Conservation (phyloP, 2,888 invertebrate genomes). For the Meganola albula region DNA sequence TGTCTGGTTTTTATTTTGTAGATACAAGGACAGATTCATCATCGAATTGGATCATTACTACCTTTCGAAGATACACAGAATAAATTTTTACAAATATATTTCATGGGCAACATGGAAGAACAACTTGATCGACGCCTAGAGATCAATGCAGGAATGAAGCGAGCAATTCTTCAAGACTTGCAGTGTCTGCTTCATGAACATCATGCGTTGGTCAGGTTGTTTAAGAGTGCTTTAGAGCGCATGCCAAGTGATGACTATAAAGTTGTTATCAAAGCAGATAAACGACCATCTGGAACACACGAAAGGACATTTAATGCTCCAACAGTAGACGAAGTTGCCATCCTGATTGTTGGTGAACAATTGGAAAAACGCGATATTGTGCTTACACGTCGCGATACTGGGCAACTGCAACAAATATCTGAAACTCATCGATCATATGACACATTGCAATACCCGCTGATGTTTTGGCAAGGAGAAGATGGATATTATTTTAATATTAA, state of each 20-base stretch:
- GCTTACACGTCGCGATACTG: slow-evolving; percentile 12
- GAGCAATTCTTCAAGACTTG: slow-evolving; percentile 31
- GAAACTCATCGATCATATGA: slow-evolving; percentile 33
- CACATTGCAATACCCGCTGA: slow-evolving; percentile 30
- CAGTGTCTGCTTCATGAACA: slow-evolving; percentile 26
- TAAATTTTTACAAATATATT: slow-evolving; percentile 30
- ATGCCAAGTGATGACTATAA: slow-evolving; percentile 35
- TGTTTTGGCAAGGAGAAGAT: slow-evolving; percentile 31
- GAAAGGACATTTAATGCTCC: slow-evolving; percentile 26
- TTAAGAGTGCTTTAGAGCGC: slow-evolving; percentile 24
- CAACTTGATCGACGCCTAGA: slow-evolving; percentile 28
- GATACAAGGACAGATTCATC: slow-evolving; percentile 28
- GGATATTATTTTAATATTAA: slow-evolving; percentile 26
- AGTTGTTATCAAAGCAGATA: slow-evolving; percentile 32
- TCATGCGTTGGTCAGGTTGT: slow-evolving; percentile 25
- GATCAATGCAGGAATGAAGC: slow-evolving; percentile 16
- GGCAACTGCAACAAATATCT: slow-evolving; percentile 10
- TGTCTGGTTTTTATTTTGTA: slow-evolving; percentile 11
- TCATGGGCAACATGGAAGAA: slow-evolving; percentile 29
- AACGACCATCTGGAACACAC: slow-evolving; percentile 26
- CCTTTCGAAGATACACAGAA: slow-evolving; percentile 26
- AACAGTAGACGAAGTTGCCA: slow-evolving; percentile 31
- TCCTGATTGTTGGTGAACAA: slow-evolving; percentile 27
- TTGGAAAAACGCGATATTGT: slow-evolving; percentile 20
- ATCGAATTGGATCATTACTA: slow-evolving; percentile 28